Evolutionary conservation across 2,797 vertebrate genomes (phyloP), one percentile per base, ranked within the genome.

Genomic region (Spinus pinus): DNA sequence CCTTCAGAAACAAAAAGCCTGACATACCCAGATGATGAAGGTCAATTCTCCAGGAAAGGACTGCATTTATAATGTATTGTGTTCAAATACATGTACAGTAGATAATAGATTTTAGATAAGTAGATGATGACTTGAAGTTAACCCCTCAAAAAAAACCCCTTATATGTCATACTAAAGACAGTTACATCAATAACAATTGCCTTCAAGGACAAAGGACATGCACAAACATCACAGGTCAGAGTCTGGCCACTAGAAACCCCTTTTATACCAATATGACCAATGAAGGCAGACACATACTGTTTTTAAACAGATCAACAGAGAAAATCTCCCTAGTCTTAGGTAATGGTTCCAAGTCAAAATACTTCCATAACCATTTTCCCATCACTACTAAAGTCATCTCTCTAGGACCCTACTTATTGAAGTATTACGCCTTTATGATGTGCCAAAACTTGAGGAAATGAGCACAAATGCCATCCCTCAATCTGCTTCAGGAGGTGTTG

Each of bases 91-190:
- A 33, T 12, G 33, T 0, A 95, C 42, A 90, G 61, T 77, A 74
- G 17, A 5, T 13, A 57, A 22, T 10, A 91, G 46, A 73, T 96
- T 95, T 92, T 78, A 90, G 72, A 74, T 67, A 94, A 93, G 31
- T 39, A 62, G 33, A 31, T 44, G 28, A 65, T 79, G 75, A 93
- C 56, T 95, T 96, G 90, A 95, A 94, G 53, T 31, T 75, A 54
- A 35, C 9, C 21, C 17, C 64, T 72, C 44, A 46, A 12, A 39
- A 77, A 31, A 31, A 33, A 31, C 22, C 2, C 2, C 22, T 7
- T 66, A 37, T 39, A 51, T 20, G 10, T 37, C 81, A 75, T 28
- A 78, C 19, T 67, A 67, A 41, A 80, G 14, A 12, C 7, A 85
- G 10, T 24, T 84, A 81, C 53, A 58, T 28, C 62, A 72, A 82